A percentile compares a stretch with the other conserved stretches of the same genome.
Conservation (phyloP, 2,113 vertebrate genomes). For the Tauraco erythrolophus region DNA sequence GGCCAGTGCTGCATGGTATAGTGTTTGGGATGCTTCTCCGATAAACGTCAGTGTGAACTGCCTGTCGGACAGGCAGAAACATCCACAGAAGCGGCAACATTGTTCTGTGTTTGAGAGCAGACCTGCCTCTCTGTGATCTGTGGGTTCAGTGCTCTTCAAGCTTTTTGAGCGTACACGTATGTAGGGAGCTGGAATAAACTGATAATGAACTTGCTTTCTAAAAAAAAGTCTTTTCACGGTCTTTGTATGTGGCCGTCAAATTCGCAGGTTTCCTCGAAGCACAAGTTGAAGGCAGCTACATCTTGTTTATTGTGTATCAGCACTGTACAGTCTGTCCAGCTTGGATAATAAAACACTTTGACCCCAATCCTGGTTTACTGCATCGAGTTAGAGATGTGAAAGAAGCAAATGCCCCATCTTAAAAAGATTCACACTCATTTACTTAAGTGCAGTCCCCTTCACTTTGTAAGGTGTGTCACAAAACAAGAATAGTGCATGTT, state of each 20-base stretch:
- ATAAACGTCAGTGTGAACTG: not conserved
- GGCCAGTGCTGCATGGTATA: rapidly evolving
- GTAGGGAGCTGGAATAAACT: not conserved
- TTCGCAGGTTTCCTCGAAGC: not conserved
- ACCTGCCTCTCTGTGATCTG: not conserved
- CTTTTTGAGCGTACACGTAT: not conserved
- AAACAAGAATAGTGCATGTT: not conserved
- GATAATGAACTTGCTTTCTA: not conserved
- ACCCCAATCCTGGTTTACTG: not conserved
- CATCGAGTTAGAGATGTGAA: not conserved
- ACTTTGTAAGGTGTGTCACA: not conserved
- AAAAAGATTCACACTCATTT: not conserved
- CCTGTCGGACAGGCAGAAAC: not conserved
- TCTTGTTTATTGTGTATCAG: not conserved
- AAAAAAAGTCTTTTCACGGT: not conserved
- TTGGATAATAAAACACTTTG: not conserved
- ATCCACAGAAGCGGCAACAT: not conserved
- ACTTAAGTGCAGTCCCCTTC: not conserved
- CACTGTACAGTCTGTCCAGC: not conserved
- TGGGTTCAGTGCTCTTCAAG: not conserved
- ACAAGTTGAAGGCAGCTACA: not conserved
- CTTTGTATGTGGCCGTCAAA: not conserved
- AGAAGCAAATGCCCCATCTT: not conserved
- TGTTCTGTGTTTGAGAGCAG: not conserved
- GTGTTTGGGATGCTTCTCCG: not conserved